A percentile compares a stretch with the other conserved stretches of the same genome.
These are phyloP conservation scores for Caligus rogercresseyi DNA, from an alignment of 1,140 invertebrate genomes.

Conservation along the genomic window DNA sequence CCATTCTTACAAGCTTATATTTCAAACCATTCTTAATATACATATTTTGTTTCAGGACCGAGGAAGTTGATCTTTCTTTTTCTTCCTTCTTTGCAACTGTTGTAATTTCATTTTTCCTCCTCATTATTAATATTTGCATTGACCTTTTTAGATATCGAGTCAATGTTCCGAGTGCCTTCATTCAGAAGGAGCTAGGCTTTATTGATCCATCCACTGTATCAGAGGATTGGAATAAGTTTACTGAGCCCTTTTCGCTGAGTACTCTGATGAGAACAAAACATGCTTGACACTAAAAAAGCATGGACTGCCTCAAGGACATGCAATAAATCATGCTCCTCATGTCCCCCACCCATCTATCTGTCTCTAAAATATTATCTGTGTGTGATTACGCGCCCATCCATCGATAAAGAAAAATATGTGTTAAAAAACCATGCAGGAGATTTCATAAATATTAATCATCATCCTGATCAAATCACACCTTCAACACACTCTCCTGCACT, in stretches of 20 bases:
- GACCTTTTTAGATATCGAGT: constrained; percentile 64
- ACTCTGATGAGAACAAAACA: constrained; percentile 46
- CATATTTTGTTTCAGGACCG: no score
- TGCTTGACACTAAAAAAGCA: constrained; percentile 70
- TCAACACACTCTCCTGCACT: constrained; percentile 2
- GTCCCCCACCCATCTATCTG: no score
- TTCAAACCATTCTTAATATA: background rate
- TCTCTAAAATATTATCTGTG: background rate
- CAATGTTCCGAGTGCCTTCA: constrained; percentile 61
- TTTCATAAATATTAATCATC: background rate
- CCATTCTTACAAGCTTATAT: background rate
- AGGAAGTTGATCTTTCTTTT: no score
- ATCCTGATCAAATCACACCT: background rate
- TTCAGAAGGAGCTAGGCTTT: constrained; percentile 69
- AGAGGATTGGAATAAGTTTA: constrained; percentile 65
- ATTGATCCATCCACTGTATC: constrained; percentile 34
- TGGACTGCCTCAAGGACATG: constrained; percentile 33
- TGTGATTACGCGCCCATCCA: background rate
- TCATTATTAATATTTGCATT: constrained; percentile 40
- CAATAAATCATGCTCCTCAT: constrained; percentile 8
- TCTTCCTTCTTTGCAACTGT: no score
- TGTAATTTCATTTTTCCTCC: no score
- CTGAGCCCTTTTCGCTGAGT: constrained; percentile 57
- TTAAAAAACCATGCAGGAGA: background rate
- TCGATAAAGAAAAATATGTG: background rate